Evolutionary conservation across 37 sponge, comb jelly and placozoan genomes (phyloP).

Genomic region (Diacarnus erythraeanus): DNA sequence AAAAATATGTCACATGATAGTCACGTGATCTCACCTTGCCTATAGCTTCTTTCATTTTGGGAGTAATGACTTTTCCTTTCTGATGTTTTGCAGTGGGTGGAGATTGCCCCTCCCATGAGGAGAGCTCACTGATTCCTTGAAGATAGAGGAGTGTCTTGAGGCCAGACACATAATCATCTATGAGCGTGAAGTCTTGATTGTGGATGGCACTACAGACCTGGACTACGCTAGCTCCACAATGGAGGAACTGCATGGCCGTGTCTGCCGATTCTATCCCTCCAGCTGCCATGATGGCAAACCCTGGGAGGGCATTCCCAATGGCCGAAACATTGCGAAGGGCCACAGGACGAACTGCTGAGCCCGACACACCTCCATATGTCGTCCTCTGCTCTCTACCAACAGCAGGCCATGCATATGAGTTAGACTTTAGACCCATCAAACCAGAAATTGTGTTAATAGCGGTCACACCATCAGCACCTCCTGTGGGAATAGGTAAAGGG

Average conservation of each 20-base stretch:
- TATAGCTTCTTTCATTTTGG: slow-evolving; percentile 72
- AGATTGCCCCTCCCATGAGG: slow-evolving; percentile 83
- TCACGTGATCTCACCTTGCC: slow-evolving; percentile 63
- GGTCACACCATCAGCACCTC: slow-evolving; percentile 93
- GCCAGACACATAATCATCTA: slow-evolving; percentile 86
- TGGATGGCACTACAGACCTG: slow-evolving; percentile 97
- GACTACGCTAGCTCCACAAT: slow-evolving; percentile 82
- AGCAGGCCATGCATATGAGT: slow-evolving; percentile 81
- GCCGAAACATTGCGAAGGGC: slow-evolving; percentile 89
- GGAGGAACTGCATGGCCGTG: slow-evolving; percentile 87
- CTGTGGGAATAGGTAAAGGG: slow-evolving; percentile 15
- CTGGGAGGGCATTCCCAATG: slow-evolving; percentile 77
- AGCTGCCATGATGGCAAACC: slow-evolving; percentile 88
- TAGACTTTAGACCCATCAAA: slow-evolving; percentile 82
- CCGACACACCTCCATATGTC: slow-evolving; percentile 92
- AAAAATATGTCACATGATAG: not conserved
- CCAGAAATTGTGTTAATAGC: slow-evolving; percentile 96
- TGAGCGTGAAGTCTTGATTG: slow-evolving; percentile 93
- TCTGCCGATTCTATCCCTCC: slow-evolving; percentile 93
- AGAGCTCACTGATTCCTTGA: slow-evolving; percentile 78
- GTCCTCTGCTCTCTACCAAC: slow-evolving; percentile 81
- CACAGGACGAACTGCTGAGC: slow-evolving; percentile 87
- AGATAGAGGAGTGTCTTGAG: slow-evolving; percentile 88
- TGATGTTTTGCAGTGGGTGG: slow-evolving; percentile 90
- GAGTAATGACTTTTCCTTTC: slow-evolving; percentile 80